Evolutionary conservation across 2,113 vertebrate species (phyloP).

Genomic region (Percopsis transmontana): DNA sequence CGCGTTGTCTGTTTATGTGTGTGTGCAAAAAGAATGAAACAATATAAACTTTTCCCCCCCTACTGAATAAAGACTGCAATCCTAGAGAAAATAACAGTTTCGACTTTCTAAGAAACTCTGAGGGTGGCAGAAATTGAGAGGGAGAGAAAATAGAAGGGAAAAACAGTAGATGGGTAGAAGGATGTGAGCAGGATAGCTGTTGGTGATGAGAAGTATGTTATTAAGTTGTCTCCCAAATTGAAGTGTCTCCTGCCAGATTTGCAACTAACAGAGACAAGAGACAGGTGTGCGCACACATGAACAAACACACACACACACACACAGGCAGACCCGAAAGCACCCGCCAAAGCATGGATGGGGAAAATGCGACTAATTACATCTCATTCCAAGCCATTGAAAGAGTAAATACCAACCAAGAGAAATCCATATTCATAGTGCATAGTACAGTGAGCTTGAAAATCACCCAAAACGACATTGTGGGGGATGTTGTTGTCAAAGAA

Average conservation of each 20-base stretch:
- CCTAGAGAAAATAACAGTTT: background rate
- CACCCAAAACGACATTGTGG: slow-evolving; percentile 52
- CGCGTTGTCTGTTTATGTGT: background rate
- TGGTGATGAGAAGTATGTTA: slow-evolving; percentile 37
- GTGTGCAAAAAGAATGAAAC: background rate
- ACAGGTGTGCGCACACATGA: background rate
- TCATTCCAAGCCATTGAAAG: slow-evolving; percentile 69
- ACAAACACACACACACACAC: slow-evolving; percentile 7
- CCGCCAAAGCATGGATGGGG: slow-evolving; percentile 64
- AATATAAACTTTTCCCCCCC: background rate
- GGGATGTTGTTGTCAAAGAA: slow-evolving; percentile 59
- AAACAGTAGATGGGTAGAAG: background rate
- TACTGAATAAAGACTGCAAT: background rate
- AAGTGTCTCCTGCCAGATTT: slow-evolving; percentile 60
- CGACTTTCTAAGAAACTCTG: background rate
- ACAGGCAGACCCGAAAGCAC: slow-evolving; percentile 50
- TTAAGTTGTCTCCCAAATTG: slow-evolving; percentile 66
- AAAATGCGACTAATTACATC: slow-evolving; percentile 75
- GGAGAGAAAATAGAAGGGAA: slow-evolving; percentile 5
- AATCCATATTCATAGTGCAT: slow-evolving; percentile 73
- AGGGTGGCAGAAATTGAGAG: slow-evolving; percentile 22
- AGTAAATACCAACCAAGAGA: slow-evolving; percentile 72
- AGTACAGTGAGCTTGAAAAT: slow-evolving; percentile 56
- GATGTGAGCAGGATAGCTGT: background rate
- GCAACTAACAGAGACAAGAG: background rate